Percentiles rank a stretch among this genome's conserved stretches.
phyloP scores from a whole-genome alignment of 1,140 invertebrate species.

The Tribolium madens region DNA sequence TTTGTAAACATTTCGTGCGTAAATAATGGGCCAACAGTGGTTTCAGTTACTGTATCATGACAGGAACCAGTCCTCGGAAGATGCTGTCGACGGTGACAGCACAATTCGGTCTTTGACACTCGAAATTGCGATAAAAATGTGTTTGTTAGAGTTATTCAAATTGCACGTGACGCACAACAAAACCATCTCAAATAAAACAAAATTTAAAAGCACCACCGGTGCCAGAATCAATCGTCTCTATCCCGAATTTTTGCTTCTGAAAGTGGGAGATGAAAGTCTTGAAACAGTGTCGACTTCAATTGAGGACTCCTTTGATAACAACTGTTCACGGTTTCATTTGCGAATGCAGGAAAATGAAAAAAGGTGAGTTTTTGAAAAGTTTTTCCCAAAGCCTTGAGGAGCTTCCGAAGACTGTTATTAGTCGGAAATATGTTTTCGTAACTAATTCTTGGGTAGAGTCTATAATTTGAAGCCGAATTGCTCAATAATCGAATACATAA shows the following conservation, averaged over 20 bases:
- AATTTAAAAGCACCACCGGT: neutral
- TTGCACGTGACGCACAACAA: conserved; percentile 47
- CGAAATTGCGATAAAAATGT: conserved; percentile 43
- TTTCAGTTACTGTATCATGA: conserved; percentile 43
- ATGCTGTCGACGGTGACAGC: conserved; percentile 23
- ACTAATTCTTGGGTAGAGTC: neutral
- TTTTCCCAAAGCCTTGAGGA: neutral
- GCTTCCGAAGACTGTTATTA: neutral
- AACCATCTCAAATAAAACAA: conserved; percentile 5
- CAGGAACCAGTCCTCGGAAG: conserved; percentile 33
- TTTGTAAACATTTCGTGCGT: conserved; percentile 48
- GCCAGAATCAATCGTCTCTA: conserved; percentile 20
- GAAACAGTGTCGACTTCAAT: conserved; percentile 43
- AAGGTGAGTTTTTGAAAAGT: conserved; percentile 31
- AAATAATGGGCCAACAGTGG: conserved; percentile 45
- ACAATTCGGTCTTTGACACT: neutral
- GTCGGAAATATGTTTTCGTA: conserved; percentile 3
- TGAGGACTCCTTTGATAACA: neutral
- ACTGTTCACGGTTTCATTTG: conserved; percentile 41
- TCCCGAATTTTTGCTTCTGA: conserved; percentile 45
- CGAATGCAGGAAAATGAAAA: conserved; percentile 37
- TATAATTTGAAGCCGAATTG: conserved; percentile 14
- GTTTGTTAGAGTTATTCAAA: conserved; percentile 46
- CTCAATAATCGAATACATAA: conserved; percentile 6
- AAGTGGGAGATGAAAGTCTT: conserved; percentile 24